phyloP scores from a whole-genome alignment of 2,888 invertebrate species.

The Drosophila algonquin region DNA sequence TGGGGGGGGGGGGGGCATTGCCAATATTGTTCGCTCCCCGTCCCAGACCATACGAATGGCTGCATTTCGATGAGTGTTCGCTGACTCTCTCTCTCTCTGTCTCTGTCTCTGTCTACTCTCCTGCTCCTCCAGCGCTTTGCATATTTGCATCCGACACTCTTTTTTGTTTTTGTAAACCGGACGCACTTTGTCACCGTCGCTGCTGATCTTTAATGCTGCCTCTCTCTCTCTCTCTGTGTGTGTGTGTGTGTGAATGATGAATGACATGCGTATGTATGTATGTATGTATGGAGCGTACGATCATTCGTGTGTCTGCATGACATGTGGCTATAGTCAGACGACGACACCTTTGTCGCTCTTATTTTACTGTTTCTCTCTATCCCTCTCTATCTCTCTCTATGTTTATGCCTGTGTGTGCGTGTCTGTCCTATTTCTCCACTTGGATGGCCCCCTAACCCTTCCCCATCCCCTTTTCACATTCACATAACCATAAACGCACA shows the following conservation, averaged over 20 bases:
- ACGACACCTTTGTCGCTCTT: conserved; percentile 17
- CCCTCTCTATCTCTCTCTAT: neutral
- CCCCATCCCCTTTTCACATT: conserved; percentile 6
- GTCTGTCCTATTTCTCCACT: conserved; percentile 8
- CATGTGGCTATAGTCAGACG: neutral
- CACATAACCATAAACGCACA: conserved; percentile 45
- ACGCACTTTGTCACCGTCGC: conserved; percentile 77
- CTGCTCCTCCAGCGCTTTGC: conserved; percentile 42
- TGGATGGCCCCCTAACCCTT: neutral
- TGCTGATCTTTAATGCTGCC: conserved; percentile 65
- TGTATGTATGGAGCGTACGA: neutral
- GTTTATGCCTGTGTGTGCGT: neutral
- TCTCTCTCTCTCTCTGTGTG: conserved; percentile 30
- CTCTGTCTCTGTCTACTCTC: conserved; percentile 11
- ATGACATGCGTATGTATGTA: neutral
- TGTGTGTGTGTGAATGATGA: conserved; percentile 12
- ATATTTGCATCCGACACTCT: conserved; percentile 74
- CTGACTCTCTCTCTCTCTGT: neutral
- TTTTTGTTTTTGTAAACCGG: conserved; percentile 59
- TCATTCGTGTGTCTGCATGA: conserved; percentile 4
- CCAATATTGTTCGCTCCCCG: conserved; percentile 62
- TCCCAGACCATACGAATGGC: conserved; percentile 34
- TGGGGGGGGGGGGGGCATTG: conserved; percentile 34
- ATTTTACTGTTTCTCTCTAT: conserved; percentile 1
- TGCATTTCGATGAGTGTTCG: conserved; percentile 26